phyloP scores from a whole-genome alignment of 1,140 invertebrate genomes.

The Lucilia sericata region DNA sequence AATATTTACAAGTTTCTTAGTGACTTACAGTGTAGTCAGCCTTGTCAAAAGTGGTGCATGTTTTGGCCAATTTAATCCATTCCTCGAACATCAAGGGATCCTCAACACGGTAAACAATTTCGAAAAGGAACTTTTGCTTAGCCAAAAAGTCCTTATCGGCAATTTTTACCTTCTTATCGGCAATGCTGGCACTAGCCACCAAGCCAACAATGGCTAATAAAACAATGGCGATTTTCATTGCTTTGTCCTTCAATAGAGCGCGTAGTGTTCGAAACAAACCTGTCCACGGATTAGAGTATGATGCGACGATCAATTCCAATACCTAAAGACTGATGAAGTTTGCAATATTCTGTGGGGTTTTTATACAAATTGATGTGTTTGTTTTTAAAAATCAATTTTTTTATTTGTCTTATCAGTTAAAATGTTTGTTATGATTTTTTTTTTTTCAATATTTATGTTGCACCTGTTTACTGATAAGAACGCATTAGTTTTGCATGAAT shows the following conservation, averaged over 20 bases:
- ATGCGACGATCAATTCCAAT: conserved; percentile 53
- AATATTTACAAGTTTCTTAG: neutral
- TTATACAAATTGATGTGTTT: neutral
- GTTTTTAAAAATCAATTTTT: too few relatives aligned
- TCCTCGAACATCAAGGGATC: conserved; percentile 60
- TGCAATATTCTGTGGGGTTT: neutral
- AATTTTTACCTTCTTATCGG: conserved; percentile 52
- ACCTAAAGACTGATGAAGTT: conserved; percentile 62
- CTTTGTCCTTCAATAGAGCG: conserved; percentile 14
- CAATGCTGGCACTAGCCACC: conserved; percentile 53
- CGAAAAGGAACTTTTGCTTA: conserved; percentile 61
- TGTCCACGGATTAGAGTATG: conserved; percentile 55
- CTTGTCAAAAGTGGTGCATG: conserved; percentile 49
- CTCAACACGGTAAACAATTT: conserved; percentile 58
- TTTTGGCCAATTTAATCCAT: conserved; percentile 53
- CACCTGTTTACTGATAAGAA: too few relatives aligned
- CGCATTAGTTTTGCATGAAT: too few relatives aligned
- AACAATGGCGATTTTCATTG: conserved; percentile 59
- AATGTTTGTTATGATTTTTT: neutral
- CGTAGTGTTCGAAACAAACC: neutral
- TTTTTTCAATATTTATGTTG: neutral
- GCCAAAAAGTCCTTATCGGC: conserved; percentile 56
- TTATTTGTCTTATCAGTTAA: neutral
- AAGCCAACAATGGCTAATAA: conserved; percentile 59
- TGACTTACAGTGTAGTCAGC: conserved; percentile 54